Evolutionary conservation across 2,797 vertebrate species (phyloP), one percentile per base, ranked within the genome.

Genomic region (Furcifer pardalis): DNA sequence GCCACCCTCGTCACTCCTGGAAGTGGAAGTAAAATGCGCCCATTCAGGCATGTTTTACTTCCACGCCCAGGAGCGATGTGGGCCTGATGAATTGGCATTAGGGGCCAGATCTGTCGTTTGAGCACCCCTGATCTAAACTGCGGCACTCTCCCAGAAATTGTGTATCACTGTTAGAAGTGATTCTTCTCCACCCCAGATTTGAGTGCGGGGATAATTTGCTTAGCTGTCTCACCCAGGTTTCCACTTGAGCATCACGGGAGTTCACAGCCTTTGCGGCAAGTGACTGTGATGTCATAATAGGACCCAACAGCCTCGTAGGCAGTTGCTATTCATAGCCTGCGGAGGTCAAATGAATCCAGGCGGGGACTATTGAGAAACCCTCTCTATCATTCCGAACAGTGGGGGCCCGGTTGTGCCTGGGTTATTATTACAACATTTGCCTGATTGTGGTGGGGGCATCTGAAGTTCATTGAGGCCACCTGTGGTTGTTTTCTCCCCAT

Each of bases 401-500:
- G 32, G 88, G 83, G 83, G 88, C 82, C 91, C 93, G 90, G 92
- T 93, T 79, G 81, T 94, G 87, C 56, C 1, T 23, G 19, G 81
- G 85, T 90, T 94, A 94, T 95, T 95, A 95, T 95, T 95, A 92
- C 30, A 89, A n/a, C 92, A 77, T 56, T 79, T 3, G 78, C 65
- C 86, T 90, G 80, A 90, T 0, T 35, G 52, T 2, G 0, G 83
- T 72, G 89, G 84, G 81, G 25, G 68, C 32, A 60, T 83, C 89
- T 89, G 91, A 94, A 93, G 93, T 90, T 94, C 93, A 94, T 80
- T 40, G 56, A 85, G 87, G 85, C 78, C 88, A 82, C 60, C 89
- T 2, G 89, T 56, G 5, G 52, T 40, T 87, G 88, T 93, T 91
- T 91, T 84, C 84, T 85, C 72, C 30, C 63, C 77, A 59, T 81